Percentiles rank a stretch among this genome's conserved stretches.
phyloP scores from a whole-genome alignment of 2,797 vertebrate genomes.

The Myiotriccus ornatus region DNA sequence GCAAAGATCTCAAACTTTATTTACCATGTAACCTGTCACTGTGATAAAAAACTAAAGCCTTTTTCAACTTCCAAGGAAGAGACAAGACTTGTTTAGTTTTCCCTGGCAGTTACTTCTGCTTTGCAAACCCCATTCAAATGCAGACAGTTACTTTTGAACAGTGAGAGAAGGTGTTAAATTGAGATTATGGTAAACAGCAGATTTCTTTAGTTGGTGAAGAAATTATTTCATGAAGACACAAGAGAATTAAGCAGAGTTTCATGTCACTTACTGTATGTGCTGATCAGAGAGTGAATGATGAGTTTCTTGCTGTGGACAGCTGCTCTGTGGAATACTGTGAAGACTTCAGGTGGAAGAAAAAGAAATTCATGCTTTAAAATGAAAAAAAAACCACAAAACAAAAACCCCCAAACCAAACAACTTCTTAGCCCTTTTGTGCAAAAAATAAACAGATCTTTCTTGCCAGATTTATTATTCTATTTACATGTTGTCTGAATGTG shows the following conservation, averaged over 20 bases:
- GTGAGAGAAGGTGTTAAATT: constrained; percentile 63
- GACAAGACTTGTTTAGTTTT: constrained; percentile 8
- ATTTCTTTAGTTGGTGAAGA: constrained; percentile 63
- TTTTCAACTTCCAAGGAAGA: constrained; percentile 32
- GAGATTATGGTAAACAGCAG: constrained; percentile 71
- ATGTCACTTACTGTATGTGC: constrained; percentile 73
- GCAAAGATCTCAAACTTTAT: constrained; percentile 48
- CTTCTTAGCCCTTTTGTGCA: not conserved
- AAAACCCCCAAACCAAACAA: not conserved
- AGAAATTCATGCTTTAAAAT: constrained; percentile 23
- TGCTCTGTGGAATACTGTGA: constrained; percentile 73
- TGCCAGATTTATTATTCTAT: constrained; percentile 49
- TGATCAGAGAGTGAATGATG: constrained; percentile 74
- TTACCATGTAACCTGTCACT: constrained; percentile 48
- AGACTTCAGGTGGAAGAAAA: constrained; percentile 68
- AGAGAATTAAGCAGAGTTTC: constrained; percentile 63
- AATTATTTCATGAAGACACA: constrained; percentile 66
- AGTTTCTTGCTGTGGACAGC: constrained; percentile 73
- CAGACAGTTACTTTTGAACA: constrained; percentile 63
- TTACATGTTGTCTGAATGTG: constrained; percentile 26
- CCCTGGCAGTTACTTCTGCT: constrained; percentile 46
- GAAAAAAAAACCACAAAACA: not conserved
- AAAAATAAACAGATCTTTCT: constrained; percentile 47
- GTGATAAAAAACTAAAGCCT: constrained; percentile 23
- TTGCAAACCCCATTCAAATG: constrained; percentile 37